Conservation (phyloP, 2,113 vertebrate species). For the Pituophis catenifer region DNA sequence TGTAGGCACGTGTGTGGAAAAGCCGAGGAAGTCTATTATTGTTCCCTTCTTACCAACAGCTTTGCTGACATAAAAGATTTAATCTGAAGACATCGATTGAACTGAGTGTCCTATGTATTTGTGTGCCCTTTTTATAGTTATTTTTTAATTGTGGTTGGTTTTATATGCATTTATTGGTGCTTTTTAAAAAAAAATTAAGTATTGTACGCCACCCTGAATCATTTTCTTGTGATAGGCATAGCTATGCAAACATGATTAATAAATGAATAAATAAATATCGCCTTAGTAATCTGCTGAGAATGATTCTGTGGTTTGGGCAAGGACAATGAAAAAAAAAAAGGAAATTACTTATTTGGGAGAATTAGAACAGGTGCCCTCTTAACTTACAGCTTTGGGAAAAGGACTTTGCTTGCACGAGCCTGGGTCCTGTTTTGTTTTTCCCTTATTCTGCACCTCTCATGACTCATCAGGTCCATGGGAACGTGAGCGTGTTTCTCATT, state of each 20-base stretch:
- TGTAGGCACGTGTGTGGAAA: background rate
- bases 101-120: background rate
- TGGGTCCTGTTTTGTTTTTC: conserved; percentile 33
- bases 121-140: background rate
- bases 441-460: conserved; percentile 41
- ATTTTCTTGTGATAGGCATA: background rate
- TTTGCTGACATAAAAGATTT: background rate
- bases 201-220: background rate
- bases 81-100: background rate
- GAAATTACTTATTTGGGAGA: conserved; percentile 46
- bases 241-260: background rate
- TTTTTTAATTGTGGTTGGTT: background rate
- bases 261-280: background rate
- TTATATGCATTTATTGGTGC: background rate
- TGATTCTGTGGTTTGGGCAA: conserved; percentile 53
- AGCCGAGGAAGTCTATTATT: background rate
- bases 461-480: conserved; percentile 46
- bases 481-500: conserved; percentile 29
- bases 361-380: conserved; percentile 36
- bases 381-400: conserved; percentile 48
- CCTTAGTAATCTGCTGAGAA: conserved; percentile 45
- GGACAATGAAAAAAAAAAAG: conserved; percentile 15
- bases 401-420: conserved; percentile 33
- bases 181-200: background rate
- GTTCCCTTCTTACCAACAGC: background rate